These are phyloP conservation scores for Leistus spinibarbis DNA, from an alignment of 2,888 invertebrate genomes.

Conservation along the genomic window DNA sequence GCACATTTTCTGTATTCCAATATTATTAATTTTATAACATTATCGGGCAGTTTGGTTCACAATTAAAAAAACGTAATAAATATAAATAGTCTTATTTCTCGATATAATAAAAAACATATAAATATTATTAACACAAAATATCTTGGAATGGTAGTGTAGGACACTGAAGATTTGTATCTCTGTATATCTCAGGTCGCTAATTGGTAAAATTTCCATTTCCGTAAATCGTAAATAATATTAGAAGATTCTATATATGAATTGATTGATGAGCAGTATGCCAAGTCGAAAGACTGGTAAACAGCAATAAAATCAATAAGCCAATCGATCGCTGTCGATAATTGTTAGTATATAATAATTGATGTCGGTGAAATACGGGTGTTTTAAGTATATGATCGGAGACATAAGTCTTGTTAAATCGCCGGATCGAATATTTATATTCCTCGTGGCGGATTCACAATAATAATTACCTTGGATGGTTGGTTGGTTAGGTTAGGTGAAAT, in stretches of 20 bases:
- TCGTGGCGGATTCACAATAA: background rate
- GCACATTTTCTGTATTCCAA: too few species aligned
- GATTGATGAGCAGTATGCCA: background rate
- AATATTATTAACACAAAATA: too few species aligned
- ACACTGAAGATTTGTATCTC: too few species aligned
- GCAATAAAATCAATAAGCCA: background rate
- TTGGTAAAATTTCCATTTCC: too few species aligned
- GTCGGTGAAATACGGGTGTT: background rate
- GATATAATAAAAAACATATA: too few species aligned
- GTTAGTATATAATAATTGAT: background rate
- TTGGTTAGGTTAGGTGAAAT: background rate
- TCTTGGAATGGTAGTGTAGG: too few species aligned
- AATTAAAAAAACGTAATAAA: too few species aligned
- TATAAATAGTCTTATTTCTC: too few species aligned
- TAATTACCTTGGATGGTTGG: background rate
- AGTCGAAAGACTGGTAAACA: background rate
- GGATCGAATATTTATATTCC: background rate
- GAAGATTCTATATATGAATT: background rate
- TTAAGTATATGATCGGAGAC: background rate
- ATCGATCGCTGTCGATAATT: background rate
- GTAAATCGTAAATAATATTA: too few species aligned
- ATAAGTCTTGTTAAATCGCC: background rate
- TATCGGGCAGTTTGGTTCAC: too few species aligned
- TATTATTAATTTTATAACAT: too few species aligned
- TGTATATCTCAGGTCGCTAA: too few species aligned